phyloP scores from a whole-genome alignment of 1,140 invertebrate species.

The Zophobas atratus region DNA sequence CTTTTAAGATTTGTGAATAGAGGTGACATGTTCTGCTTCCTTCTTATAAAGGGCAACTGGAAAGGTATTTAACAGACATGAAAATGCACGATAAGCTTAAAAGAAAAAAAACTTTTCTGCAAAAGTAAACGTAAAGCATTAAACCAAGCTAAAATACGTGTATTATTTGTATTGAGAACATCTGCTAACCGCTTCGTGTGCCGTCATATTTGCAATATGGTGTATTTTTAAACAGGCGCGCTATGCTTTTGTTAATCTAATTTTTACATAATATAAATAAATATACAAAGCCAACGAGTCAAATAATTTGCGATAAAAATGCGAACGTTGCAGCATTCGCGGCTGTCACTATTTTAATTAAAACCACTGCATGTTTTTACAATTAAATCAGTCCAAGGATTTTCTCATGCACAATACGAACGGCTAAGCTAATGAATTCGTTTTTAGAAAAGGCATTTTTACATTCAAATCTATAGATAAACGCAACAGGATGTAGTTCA shows the following conservation, averaged over 20 bases:
- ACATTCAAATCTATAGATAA: background rate
- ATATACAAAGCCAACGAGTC: background rate
- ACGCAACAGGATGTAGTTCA: conserved; percentile 31
- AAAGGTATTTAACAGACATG: background rate
- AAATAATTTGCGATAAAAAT: conserved; percentile 12
- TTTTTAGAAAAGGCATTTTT: conserved; percentile 4
- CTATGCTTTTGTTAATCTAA: background rate
- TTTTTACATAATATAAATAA: background rate
- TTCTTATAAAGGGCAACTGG: conserved; percentile 16
- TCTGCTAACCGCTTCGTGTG: conserved; percentile 16
- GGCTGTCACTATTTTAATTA: background rate
- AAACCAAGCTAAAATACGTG: too few species aligned
- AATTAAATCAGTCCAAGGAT: conserved; percentile 26
- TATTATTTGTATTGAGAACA: conserved; percentile 35
- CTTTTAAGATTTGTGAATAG: conserved; percentile 42
- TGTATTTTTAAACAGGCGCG: conserved; percentile 1
- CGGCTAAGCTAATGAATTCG: background rate
- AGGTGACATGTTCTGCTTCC: background rate
- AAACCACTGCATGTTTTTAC: conserved; percentile 7
- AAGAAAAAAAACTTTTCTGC: too few species aligned
- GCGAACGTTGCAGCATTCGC: background rate
- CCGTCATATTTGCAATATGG: conserved; percentile 30
- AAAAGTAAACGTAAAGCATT: too few species aligned
- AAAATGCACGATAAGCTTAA: too few species aligned
- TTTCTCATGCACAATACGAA: conserved; percentile 4